Evolutionary conservation across 37 sponge, comb jelly and placozoan species (phyloP).

Genomic region (Spongilla lacustris): DNA sequence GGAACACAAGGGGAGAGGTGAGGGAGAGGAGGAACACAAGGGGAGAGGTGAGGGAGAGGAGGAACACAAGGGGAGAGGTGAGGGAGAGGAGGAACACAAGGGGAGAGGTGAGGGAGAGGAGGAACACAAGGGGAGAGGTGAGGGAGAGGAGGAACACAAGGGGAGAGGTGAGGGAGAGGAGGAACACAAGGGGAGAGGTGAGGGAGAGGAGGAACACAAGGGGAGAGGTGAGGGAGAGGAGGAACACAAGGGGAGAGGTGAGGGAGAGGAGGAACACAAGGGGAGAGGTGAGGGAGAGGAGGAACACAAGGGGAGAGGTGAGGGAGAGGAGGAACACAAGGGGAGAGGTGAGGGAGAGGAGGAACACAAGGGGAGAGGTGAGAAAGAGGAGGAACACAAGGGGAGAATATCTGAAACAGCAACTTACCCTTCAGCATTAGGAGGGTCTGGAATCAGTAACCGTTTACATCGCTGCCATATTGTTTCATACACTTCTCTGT

Average conservation of each 20-base stretch:
- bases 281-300: neutral
- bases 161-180: neutral
- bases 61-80: neutral
- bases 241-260: neutral
- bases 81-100: neutral
- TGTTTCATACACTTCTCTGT: constrained; percentile 58
- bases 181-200: neutral
- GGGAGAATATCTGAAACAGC: neutral
- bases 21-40: neutral
- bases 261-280: neutral
- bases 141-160: neutral
- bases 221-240: neutral
- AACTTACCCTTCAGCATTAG: constrained; percentile 9
- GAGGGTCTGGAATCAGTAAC: constrained; percentile 71
- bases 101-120: neutral
- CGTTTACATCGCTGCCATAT: constrained; percentile 79
- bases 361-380: neutral
- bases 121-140: neutral
- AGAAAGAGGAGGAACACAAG: neutral
- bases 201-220: neutral
- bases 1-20: neutral
- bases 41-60: neutral
- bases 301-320: neutral
- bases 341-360: neutral
- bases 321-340: neutral